Conservation (phyloP, 2,797 vertebrate genomes). For the Karalla daura region DNA sequence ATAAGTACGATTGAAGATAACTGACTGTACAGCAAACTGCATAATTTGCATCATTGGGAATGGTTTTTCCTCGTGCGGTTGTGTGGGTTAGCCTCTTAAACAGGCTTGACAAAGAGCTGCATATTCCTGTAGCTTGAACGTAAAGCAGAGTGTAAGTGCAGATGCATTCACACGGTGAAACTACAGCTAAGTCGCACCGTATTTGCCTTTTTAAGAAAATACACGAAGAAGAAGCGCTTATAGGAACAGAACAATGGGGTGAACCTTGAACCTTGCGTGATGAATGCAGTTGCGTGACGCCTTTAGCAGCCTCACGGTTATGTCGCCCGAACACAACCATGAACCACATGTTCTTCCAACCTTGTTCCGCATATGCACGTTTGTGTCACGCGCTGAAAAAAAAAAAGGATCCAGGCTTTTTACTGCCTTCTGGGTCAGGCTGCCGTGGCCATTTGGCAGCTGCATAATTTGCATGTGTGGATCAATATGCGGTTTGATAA, state of each 20-base stretch:
- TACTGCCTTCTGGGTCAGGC: slow-evolving; percentile 12
- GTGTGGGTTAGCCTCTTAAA: slow-evolving; percentile 37
- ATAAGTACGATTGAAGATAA: too few relatives aligned
- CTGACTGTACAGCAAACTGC: too few relatives aligned
- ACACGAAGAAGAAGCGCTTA: not conserved
- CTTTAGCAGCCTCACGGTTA: slow-evolving; percentile 5
- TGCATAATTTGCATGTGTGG: slow-evolving; percentile 22
- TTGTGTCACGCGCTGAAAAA: slow-evolving; percentile 32
- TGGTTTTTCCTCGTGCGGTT: slow-evolving; percentile 22
- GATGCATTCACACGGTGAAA: slow-evolving; percentile 7
- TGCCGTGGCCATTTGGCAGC: slow-evolving; percentile 32
- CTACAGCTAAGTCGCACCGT: slow-evolving; percentile 13
- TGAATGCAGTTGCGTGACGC: not conserved
- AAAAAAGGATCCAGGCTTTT: slow-evolving; percentile 23
- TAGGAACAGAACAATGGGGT: not conserved
- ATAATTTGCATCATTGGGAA: too few relatives aligned
- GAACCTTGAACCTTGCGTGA: not conserved
- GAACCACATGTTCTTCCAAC: not conserved
- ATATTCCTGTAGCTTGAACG: slow-evolving; percentile 36
- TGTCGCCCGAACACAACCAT: not conserved
- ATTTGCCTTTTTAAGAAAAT: slow-evolving; percentile 17
- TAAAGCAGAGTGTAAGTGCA: slow-evolving; percentile 1
- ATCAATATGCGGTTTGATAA: slow-evolving; percentile 59
- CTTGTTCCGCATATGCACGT: too few relatives aligned
- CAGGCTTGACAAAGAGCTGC: not conserved